Evolutionary conservation across 2,797 vertebrate genomes (phyloP).

Genomic region (Decapterus maruadsi): DNA sequence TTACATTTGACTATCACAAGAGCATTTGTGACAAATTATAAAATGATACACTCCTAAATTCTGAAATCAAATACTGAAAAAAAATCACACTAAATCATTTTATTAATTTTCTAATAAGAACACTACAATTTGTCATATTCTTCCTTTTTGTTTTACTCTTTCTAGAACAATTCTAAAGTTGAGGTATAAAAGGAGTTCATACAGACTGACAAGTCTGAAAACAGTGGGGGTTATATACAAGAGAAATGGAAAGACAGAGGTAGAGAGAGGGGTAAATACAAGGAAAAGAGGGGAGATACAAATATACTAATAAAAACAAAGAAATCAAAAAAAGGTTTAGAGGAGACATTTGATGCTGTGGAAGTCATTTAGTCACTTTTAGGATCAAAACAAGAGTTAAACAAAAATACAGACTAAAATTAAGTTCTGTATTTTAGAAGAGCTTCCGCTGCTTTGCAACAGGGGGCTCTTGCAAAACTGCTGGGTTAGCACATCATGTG

Average conservation of each 20-base stretch:
- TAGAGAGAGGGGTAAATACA: constrained; percentile 89
- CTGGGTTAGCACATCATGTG: neutral
- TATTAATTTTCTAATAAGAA: constrained; percentile 92
- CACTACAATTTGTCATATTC: constrained; percentile 91
- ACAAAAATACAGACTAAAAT: constrained; percentile 1
- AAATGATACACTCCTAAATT: constrained; percentile 84
- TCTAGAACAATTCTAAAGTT: constrained; percentile 93
- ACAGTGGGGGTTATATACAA: constrained; percentile 90
- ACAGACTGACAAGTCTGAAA: constrained; percentile 89
- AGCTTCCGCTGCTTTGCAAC: neutral
- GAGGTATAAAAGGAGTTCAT: constrained; percentile 92
- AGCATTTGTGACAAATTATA: constrained; percentile 86
- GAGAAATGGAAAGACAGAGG: constrained; percentile 88
- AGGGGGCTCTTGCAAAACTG: neutral
- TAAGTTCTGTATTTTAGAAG: neutral
- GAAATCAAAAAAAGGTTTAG: constrained; percentile 67
- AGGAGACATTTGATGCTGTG: constrained; percentile 78
- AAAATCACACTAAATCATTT: constrained; percentile 90
- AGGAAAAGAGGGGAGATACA: constrained; percentile 84
- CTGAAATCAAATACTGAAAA: constrained; percentile 80
- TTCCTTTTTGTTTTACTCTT: constrained; percentile 87
- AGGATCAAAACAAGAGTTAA: constrained; percentile 41
- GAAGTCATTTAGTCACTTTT: constrained; percentile 61
- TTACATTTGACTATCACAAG: constrained; percentile 87
- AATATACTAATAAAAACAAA: constrained; percentile 84